These are phyloP conservation scores for Miltochrista miniata DNA, from an alignment of 2,888 invertebrate genomes.

Conservation along the genomic window DNA sequence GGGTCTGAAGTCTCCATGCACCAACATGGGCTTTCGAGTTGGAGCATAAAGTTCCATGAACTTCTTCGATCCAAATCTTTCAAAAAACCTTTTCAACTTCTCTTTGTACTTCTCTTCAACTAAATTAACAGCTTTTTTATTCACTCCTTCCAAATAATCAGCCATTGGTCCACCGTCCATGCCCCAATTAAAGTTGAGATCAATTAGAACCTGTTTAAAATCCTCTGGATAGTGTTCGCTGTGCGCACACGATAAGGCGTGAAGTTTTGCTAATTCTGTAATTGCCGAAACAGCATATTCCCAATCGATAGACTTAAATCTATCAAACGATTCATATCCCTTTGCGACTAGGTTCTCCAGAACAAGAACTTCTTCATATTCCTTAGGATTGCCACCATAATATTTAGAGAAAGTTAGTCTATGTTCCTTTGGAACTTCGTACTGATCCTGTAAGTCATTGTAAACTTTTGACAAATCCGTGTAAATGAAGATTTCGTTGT, in stretches of 20 bases:
- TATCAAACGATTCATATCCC: slow-evolving; percentile 1
- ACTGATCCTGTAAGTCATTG: slow-evolving; percentile 19
- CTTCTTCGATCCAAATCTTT: not conserved
- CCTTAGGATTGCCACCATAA: not conserved
- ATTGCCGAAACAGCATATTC: slow-evolving; percentile 38
- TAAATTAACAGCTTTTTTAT: not conserved
- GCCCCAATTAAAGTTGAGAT: slow-evolving; percentile 1
- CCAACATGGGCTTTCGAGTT: not conserved
- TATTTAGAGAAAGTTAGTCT: not conserved
- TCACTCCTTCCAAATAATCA: not conserved
- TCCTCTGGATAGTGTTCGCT: slow-evolving; percentile 41
- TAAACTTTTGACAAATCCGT: slow-evolving; percentile 8
- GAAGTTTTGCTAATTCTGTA: slow-evolving; percentile 49
- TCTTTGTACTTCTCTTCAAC: not conserved
- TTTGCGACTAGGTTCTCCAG: not conserved
- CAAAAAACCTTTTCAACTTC: not conserved
- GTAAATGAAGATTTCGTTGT: slow-evolving; percentile 30
- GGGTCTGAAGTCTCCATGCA: slow-evolving; percentile 35
- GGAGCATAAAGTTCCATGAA: not conserved
- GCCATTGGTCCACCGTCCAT: not conserved
- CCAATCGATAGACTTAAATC: slow-evolving; percentile 1
- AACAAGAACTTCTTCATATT: slow-evolving; percentile 2
- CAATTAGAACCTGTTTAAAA: slow-evolving; percentile 17
- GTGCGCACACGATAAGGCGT: slow-evolving; percentile 54
- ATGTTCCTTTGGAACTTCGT: not conserved